Percentiles rank a stretch among this genome's conserved stretches.
phyloP scores from a whole-genome alignment of 1,140 invertebrate genomes.

The Luehdorfia chinensis region DNA sequence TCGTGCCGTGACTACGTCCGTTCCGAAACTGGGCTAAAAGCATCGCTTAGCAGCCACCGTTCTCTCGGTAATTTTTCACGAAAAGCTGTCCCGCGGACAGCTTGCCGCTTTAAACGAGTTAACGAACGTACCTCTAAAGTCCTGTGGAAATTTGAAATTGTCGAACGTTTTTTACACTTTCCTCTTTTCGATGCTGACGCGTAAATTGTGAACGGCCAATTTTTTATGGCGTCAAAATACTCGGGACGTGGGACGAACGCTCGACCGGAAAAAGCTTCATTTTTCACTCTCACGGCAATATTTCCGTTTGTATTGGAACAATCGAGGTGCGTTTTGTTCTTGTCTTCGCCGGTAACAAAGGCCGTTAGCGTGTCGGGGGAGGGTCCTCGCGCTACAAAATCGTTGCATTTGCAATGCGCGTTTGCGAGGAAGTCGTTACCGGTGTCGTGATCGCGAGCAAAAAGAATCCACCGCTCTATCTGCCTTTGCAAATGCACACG shows the following conservation, averaged over 20 bases:
- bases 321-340: constrained; percentile 45
- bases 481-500: constrained; percentile 38
- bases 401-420: constrained; percentile 50
- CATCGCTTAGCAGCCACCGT: constrained; percentile 42
- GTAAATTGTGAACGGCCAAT: constrained; percentile 31
- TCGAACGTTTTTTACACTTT: constrained; percentile 19
- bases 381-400: constrained; percentile 38
- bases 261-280: too few species aligned
- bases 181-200: constrained; percentile 19
- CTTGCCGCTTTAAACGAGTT: constrained; percentile 36
- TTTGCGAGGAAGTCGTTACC: constrained; percentile 61
- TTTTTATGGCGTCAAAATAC: constrained; percentile 33
- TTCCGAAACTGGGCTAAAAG: constrained; percentile 49
- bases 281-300: constrained; percentile 21
- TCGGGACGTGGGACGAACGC: constrained; percentile 18
- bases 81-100: constrained; percentile 37
- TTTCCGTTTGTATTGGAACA: constrained; percentile 52
- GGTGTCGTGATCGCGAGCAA: constrained; percentile 43
- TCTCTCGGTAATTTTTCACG: constrained; percentile 50
- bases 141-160: constrained; percentile 26
- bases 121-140: constrained; percentile 23
- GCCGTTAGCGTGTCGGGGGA: too few species aligned
- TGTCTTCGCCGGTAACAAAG: too few species aligned
- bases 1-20: constrained; percentile 48
- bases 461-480: constrained; percentile 46